phyloP scores from a whole-genome alignment of 2,797 vertebrate genomes.

The Hydrocynus forskahlii region DNA sequence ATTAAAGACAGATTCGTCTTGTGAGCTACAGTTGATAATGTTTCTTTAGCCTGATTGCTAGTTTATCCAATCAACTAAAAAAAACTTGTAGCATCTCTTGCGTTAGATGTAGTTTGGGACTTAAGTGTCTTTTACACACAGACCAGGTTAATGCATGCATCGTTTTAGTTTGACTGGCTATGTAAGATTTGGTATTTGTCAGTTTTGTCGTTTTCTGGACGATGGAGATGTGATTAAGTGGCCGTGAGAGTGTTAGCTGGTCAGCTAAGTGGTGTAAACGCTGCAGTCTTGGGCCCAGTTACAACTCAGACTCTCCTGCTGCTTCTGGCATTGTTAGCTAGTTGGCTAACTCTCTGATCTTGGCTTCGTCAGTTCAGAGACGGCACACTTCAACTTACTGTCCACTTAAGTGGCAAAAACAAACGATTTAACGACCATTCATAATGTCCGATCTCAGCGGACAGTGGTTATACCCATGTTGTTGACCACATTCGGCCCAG shows the following conservation, averaged over 20 bases:
- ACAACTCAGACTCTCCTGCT: constrained; percentile 46
- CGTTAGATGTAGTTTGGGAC: neutral
- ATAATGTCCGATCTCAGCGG: neutral
- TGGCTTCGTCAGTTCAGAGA: constrained; percentile 25
- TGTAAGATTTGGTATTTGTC: constrained; percentile 3
- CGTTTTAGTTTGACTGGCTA: neutral
- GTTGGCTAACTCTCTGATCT: constrained; percentile 43
- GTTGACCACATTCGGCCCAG: neutral
- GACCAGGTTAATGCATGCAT: neutral
- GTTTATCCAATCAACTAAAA: constrained; percentile 55
- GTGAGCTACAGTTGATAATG: constrained; percentile 42
- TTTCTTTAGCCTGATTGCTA: constrained; percentile 40
- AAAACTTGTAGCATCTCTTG: constrained; percentile 58
- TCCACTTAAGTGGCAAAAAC: neutral
- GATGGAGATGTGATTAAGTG: constrained; percentile 20
- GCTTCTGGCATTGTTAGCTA: constrained; percentile 60
- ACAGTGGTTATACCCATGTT: no score
- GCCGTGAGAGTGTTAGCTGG: constrained; percentile 42
- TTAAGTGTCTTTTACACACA: neutral
- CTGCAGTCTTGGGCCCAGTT: constrained; percentile 47
- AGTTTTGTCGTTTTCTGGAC: neutral
- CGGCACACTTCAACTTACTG: constrained; percentile 8
- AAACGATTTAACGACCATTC: neutral
- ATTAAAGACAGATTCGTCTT: constrained; percentile 26
- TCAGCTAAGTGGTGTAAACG: constrained; percentile 50